A percentile compares a stretch with the other conserved stretches of the same genome.
Evolutionary conservation across 1,140 invertebrate species (phyloP).

Genomic region (Thrips palmi): DNA sequence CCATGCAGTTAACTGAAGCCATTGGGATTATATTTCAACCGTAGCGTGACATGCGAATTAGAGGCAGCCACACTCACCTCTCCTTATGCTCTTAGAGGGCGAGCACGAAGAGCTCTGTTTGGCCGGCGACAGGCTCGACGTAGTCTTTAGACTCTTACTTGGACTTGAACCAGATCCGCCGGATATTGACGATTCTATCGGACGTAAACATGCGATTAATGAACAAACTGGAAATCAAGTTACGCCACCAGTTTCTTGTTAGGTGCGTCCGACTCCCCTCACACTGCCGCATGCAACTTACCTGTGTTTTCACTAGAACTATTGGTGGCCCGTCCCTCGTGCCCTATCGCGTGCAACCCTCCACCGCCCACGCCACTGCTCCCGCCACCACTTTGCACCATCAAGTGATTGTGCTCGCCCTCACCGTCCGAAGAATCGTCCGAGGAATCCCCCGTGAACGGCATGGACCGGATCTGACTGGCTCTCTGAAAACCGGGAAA

Average conservation of each 20-base stretch:
- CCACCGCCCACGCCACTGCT: constrained; percentile 5
- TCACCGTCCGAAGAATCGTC: constrained; percentile 88
- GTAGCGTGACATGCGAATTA: too few relatives aligned
- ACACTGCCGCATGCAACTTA: constrained; percentile 2
- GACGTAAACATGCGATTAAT: not conserved
- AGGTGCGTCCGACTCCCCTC: too few relatives aligned
- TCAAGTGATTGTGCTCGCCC: constrained; percentile 22
- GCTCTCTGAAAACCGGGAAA: constrained; percentile 42
- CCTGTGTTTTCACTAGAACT: constrained; percentile 23
- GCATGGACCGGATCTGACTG: constrained; percentile 87
- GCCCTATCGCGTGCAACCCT: constrained; percentile 15
- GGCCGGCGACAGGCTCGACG: constrained; percentile 61
- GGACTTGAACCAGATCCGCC: constrained; percentile 37
- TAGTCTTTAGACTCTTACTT: constrained; percentile 67
- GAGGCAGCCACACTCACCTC: constrained; percentile 26
- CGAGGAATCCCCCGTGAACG: constrained; percentile 86
- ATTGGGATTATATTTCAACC: not conserved
- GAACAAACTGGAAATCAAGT: not conserved
- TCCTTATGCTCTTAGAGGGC: constrained; percentile 55
- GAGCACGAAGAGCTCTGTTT: constrained; percentile 70
- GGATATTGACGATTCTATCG: not conserved
- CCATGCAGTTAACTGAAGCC: not conserved
- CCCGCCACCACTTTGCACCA: constrained; percentile 15
- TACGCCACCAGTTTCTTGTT: not conserved
- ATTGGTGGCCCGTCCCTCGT: constrained; percentile 30